A percentile compares a stretch with the other conserved stretches of the same genome.
These are phyloP conservation scores for Phoebastria nigripes DNA, from an alignment of 2,797 vertebrate species.

Conservation along the genomic window DNA sequence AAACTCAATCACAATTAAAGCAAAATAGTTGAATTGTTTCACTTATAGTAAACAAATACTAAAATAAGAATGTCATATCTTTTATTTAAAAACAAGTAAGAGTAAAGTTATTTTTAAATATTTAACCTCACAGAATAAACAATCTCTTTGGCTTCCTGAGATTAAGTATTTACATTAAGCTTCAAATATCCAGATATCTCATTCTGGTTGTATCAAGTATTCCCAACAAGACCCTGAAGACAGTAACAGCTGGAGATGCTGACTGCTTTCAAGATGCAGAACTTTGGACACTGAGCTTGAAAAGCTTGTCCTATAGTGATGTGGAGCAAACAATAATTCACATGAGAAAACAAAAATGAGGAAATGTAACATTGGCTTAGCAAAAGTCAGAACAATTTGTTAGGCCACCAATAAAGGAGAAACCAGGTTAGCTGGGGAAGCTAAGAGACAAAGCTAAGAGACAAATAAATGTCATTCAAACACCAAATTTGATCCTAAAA, in stretches of 20 bases:
- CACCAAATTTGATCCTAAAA: background rate
- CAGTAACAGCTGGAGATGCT: background rate
- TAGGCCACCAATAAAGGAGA: background rate
- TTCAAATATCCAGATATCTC: background rate
- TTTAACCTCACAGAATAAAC: background rate
- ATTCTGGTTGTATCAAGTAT: background rate
- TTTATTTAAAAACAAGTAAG: background rate
- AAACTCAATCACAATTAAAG: background rate
- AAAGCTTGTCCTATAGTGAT: background rate
- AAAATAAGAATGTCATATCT: background rate
- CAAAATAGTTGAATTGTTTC: background rate
- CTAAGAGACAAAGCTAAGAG: background rate
- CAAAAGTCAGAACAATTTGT: background rate
- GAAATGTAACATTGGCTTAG: background rate
- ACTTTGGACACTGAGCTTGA: background rate
- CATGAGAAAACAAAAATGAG: background rate
- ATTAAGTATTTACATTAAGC: background rate
- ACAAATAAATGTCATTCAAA: background rate
- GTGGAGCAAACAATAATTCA: background rate
- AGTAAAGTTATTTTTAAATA: background rate
- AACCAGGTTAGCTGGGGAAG: background rate
- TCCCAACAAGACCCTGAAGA: background rate
- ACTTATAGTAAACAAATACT: background rate
- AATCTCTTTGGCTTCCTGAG: background rate
- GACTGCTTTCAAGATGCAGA: background rate